Evolutionary conservation across 2,797 vertebrate genomes (phyloP), one percentile per base, ranked within the genome.

Genomic region (Notolepis coatsorum): DNA sequence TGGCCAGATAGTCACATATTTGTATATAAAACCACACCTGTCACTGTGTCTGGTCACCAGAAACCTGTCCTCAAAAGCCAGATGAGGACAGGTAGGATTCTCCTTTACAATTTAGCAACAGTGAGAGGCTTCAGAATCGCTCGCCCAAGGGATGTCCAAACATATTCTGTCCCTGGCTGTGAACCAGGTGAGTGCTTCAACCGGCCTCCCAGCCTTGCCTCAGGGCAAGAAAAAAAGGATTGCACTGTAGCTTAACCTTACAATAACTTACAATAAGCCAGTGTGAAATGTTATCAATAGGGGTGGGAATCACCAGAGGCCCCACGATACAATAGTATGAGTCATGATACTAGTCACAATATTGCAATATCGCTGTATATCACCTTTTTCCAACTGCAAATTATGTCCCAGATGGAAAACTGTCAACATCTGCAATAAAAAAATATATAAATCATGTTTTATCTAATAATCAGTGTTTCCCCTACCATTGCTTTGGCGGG

Each of bases 1-100:
- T n/a, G 45, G 61, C 42, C 12, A 49, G 9, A 55, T 53, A 55
- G 71, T 77, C 27, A 73, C 38, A 15, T 35, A 54, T 77, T 73
- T 76, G 60, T 59, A 60, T 72, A 41, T 72, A 46, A 79, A 76
- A 71, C 73, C 67, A 80, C 62, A 52, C 71, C 71, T 77, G 7
- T 38, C 49, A 73, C 50, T 80, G 71, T 80, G 71, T 83, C 51
- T 69, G 41, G 6, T 66, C 33, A 56, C 52, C 23, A 68, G 41
- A 80, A n/a, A 62, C 28, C 61, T 65, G 74, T 71, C 81, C 74
- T 73, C 17, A 50, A 68, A 18, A 17, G 35, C 13, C 10, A 59
- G 28, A 3, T 13, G 21, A 33, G 58, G 56, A 48, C 65, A 69
- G 21, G 30, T 23, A 47, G 62, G 55, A 45, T 25, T 20, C 10